These are phyloP conservation scores for Serrognathus titanus DNA, from an alignment of 2,888 invertebrate species.

Conservation along the genomic window DNA sequence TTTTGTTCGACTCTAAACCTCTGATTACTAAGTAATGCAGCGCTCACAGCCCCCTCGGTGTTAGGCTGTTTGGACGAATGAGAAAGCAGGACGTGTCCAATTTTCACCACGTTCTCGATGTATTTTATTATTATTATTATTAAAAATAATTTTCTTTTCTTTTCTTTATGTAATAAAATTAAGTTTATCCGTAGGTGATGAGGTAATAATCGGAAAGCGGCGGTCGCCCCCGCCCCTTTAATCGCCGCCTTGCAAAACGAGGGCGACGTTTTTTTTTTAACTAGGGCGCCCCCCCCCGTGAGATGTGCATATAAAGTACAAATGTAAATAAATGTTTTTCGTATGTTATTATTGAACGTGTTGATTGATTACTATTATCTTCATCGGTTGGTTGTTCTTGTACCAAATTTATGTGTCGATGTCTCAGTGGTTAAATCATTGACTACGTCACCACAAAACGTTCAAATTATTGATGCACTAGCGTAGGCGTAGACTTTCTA, in stretches of 20 bases:
- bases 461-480: slow-evolving; percentile 19
- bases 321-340: slow-evolving; percentile 20
- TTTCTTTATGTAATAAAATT: neutral
- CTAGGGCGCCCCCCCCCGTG: neutral
- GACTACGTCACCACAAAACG: slow-evolving; percentile 11
- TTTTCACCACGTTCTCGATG: neutral
- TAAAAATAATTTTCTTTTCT: neutral
- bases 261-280: neutral
- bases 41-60: slow-evolving; percentile 7
- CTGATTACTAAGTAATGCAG: slow-evolving; percentile 23
- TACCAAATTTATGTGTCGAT: slow-evolving; percentile 13
- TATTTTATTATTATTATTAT: neutral
- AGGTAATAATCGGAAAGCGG: slow-evolving; percentile 6
- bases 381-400: slow-evolving; percentile 4
- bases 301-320: slow-evolving; percentile 18
- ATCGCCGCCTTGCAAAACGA: neutral
- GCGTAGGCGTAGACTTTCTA: neutral
- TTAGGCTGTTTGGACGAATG: slow-evolving; percentile 4
- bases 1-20: slow-evolving; percentile 36
- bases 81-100: neutral
- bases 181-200: slow-evolving; percentile 9
- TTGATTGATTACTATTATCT: too few species aligned
- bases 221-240: neutral
- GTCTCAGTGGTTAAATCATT: slow-evolving; percentile 20
- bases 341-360: too few species aligned